Base-by-base conservation (phyloP, 2,113 vertebrate genomes). In the Ceuthmochares aereus region DNA sequence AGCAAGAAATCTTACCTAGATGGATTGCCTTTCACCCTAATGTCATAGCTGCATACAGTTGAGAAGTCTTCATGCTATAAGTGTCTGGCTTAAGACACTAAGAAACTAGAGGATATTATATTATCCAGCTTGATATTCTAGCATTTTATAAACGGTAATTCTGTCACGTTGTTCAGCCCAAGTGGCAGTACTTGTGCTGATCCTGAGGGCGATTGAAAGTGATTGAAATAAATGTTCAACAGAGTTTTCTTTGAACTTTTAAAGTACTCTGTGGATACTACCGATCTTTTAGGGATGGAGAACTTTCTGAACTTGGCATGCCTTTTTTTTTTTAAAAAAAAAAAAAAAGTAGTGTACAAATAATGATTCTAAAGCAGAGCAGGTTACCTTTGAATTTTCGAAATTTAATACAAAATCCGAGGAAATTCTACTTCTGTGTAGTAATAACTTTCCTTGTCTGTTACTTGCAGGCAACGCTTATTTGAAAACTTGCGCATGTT, bases 401-500 rank as follows among this genome's bases (percentile, higher is more conserved):
- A 34, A 68, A 49, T 62, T 78, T 43, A 21, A 19, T 36, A n/a
- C 11, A 49, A 54, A 79, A 62, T 82, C 22, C 47, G 72, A 66
- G 58, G 36, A 87, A 79, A 15, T n/a, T 27, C 60, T 84, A 2
- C 27, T 74, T 79, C 36, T 51, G 14, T 32, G 20, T 14, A 26
- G 45, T 25, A 62, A 70, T 85, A 81, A 60, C 6, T 91, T 68
- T 14, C 51, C 12, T 36, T 59, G 23, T 82, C 26, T 55, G 19
- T 85, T 69, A 20, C 72, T 84, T 94, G 13, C 96, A 99, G 99
- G 96, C 99, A 99, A 78, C 99, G 99, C 42, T 97, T 99, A 67
- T 99, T 99, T 98, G 99, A 99, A 97, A 99, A 99, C 95, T 97
- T 99, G 87, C 98, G 99, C 75, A 99, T 99, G 99, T 97, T 99